Evolutionary conservation across 64 coral and sea anemone species (phyloP).

Genomic region (Astreopora myriophthalma): DNA sequence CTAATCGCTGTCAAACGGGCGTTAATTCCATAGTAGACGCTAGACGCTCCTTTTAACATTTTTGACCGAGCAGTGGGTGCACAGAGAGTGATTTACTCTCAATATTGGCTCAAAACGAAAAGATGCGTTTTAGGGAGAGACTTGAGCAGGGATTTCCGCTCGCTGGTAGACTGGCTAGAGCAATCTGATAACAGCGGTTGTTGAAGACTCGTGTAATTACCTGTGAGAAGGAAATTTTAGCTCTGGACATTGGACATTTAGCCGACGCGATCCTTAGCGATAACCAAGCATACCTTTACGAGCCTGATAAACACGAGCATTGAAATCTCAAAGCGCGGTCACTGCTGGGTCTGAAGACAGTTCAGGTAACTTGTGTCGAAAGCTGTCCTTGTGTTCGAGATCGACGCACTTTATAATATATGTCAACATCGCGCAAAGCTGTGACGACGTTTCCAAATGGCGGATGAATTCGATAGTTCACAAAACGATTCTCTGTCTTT

Average conservation of each 20-base stretch:
- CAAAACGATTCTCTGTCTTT: not conserved
- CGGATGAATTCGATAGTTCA: slow-evolving; percentile 15
- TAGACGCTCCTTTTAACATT: not conserved
- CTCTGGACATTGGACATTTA: not conserved
- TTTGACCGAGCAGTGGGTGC: not conserved
- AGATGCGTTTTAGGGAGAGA: not conserved
- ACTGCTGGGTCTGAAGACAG: not conserved
- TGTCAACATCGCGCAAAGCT: slow-evolving; percentile 7
- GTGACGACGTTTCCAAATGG: not conserved
- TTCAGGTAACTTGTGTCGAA: not conserved
- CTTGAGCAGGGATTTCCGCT: slow-evolving; percentile 8
- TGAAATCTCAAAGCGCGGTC: not conserved
- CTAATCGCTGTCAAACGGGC: not conserved
- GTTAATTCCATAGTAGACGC: not conserved
- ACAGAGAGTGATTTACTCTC: not conserved
- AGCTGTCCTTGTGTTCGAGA: not conserved
- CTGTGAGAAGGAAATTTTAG: slow-evolving; percentile 31
- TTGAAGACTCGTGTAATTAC: slow-evolving; percentile 30
- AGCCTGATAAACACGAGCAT: not conserved
- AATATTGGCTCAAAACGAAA: not conserved
- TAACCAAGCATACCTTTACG: slow-evolving; percentile 10
- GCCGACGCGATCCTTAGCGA: not conserved
- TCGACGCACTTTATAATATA: not conserved
- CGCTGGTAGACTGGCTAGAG: slow-evolving; percentile 5
- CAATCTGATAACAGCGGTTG: slow-evolving; percentile 34